Base-by-base conservation (phyloP, 2,113 vertebrate species). In the Pachypanchax playfairii region DNA sequence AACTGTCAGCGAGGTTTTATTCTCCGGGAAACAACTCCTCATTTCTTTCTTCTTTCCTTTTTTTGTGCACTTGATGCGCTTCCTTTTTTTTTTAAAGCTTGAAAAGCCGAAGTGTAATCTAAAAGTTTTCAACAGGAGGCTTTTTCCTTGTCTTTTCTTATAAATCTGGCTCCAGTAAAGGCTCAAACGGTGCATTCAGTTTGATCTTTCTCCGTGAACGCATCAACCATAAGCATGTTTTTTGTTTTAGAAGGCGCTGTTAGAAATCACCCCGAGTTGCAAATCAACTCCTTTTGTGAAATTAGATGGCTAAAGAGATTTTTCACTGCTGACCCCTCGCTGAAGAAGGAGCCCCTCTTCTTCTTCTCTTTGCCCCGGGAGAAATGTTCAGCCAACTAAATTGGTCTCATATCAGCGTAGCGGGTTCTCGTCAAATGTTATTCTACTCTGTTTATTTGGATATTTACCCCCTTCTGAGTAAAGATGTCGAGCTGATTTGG, bases 361-460 rank as follows among this genome's bases (percentile, higher is more conserved):
- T 51, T 25, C 28, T 33, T 18, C 5, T 47, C 60, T 62, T 36
- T 73, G 53, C 62, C 66, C 67, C 5, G 12, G 36, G 65, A 77
- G 74, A 75, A 64, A 52, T 73, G 0, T 80, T 87, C 62, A 69
- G 67, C 85, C 56, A 26, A 50, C 65, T 77, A 73, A 84, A 88
- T 85, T 63, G 65, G 33, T 68, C 58, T 75, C 36, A 50, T 82
- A 85, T 83, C 71, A 62, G 73, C 71, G 47, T 59, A 65, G 69
- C 54, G 66, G 58, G 65, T 46, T 41, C 57, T 62, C 77, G 75
- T 70, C 73, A 61, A 81, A 81, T 79, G 71, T 56, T 71, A 80
- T 82, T 85, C 77, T 76, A 21, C 73, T 73, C 56, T 79, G 69
- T 81, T 87, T 82, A 82, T 85, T 80, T 76, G 75, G 70, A 73